Percentiles rank a stretch among this genome's conserved stretches.
Conservation (phyloP, 2,888 invertebrate genomes). For the Ctenicera cuprea region DNA sequence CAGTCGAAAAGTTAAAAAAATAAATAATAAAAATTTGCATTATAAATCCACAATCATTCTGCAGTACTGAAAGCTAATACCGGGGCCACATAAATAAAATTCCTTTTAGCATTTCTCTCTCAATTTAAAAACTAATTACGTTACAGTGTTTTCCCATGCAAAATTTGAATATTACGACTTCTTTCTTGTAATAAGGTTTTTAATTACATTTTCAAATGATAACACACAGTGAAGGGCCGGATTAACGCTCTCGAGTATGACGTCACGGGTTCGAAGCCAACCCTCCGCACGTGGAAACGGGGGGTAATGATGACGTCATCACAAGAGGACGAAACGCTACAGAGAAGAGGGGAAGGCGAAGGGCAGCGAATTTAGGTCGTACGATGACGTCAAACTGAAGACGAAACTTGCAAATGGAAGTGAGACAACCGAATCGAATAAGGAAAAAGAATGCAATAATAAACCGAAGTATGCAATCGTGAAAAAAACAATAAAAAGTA, state of each 20-base stretch:
- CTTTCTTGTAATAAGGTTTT: slow-evolving; percentile 16
- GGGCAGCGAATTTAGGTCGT: slow-evolving; percentile 34
- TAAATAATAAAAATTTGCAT: too few relatives aligned
- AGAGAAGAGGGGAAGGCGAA: slow-evolving; percentile 18
- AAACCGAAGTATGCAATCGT: slow-evolving; percentile 4
- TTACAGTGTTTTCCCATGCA: not conserved
- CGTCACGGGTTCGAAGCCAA: slow-evolving; percentile 9
- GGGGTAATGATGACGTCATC: slow-evolving; percentile 36
- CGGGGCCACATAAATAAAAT: not conserved
- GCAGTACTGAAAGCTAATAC: too few relatives aligned
- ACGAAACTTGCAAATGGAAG: slow-evolving; percentile 12
- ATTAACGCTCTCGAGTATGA: not conserved
- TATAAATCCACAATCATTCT: too few relatives aligned
- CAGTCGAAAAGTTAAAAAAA: too few relatives aligned
- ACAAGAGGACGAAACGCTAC: not conserved
- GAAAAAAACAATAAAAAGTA: slow-evolving; percentile 8
- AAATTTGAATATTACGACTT: slow-evolving; percentile 20
- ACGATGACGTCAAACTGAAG: slow-evolving; percentile 35
- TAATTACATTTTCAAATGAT: slow-evolving; percentile 14
- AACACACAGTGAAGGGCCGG: slow-evolving; percentile 1
- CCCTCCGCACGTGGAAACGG: not conserved
- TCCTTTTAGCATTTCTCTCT: not conserved
- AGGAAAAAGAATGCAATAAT: slow-evolving; percentile 9
- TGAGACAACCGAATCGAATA: slow-evolving; percentile 22
- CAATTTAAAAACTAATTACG: not conserved